These are phyloP conservation scores for Allobates femoralis DNA, from an alignment of 2,797 vertebrate genomes.

Conservation along the genomic window DNA sequence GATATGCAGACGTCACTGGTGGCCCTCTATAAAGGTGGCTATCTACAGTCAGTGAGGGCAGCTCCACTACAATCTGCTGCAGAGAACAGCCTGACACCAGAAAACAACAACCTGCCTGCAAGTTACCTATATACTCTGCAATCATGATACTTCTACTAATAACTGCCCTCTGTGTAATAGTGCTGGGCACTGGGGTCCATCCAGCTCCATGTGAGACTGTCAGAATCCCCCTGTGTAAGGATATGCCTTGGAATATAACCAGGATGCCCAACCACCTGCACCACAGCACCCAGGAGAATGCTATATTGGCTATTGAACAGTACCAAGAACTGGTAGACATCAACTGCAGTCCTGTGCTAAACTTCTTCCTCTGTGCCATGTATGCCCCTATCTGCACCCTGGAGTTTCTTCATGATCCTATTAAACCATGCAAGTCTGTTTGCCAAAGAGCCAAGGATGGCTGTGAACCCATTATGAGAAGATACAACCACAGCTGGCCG, in stretches of 20 bases:
- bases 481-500: conserved; percentile 84
- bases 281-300: conserved; percentile 85
- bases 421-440: conserved; percentile 80
- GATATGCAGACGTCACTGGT: conserved; percentile 70
- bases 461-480: conserved; percentile 81
- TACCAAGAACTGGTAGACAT: conserved; percentile 80
- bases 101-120: background rate
- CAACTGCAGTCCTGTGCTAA: conserved; percentile 78
- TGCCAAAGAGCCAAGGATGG: conserved; percentile 80
- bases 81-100: background rate
- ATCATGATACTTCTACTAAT: conserved; percentile 67
- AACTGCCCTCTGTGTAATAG: conserved; percentile 69
- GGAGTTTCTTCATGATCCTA: conserved; percentile 83
- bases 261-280: conserved; percentile 76
- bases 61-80: background rate
- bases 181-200: conserved; percentile 73
- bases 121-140: conserved; percentile 18
- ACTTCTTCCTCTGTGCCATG: conserved; percentile 85
- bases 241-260: conserved; percentile 85
- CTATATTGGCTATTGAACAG: conserved; percentile 82
- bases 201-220: conserved; percentile 78
- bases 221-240: conserved; percentile 81
- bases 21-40: conserved; percentile 73
- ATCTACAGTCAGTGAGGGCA: conserved; percentile 56
- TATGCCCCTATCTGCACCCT: conserved; percentile 83